A percentile compares a stretch with the other conserved stretches of the same genome.
phyloP scores from a whole-genome alignment of 2,113 vertebrate species.

The Acanthochromis polyacanthus region DNA sequence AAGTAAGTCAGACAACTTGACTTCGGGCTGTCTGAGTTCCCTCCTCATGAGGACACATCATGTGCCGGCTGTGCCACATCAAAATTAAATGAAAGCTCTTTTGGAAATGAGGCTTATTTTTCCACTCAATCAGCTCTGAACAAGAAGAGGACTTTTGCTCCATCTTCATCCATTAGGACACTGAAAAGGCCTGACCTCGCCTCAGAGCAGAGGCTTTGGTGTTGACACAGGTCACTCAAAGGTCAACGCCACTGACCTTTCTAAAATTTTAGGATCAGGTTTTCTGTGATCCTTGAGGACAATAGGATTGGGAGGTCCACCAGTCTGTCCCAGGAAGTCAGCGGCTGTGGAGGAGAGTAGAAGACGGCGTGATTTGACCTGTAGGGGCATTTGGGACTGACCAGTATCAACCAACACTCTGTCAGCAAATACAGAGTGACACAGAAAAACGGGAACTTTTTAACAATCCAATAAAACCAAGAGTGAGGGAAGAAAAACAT shows the following conservation, averaged over 20 bases:
- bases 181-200: slow-evolving; percentile 62
- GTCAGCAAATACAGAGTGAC: too few relatives aligned
- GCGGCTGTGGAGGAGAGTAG: slow-evolving; percentile 11
- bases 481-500: too few relatives aligned
- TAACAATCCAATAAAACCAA: too few relatives aligned
- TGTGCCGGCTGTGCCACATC: slow-evolving; percentile 55
- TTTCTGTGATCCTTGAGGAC: slow-evolving; percentile 58
- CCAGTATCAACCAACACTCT: neutral
- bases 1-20: slow-evolving; percentile 48
- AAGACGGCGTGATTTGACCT: slow-evolving; percentile 4
- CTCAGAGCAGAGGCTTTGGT: slow-evolving; percentile 68
- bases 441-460: too few relatives aligned
- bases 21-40: slow-evolving; percentile 42
- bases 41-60: neutral
- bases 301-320: slow-evolving; percentile 39
- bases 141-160: slow-evolving; percentile 65
- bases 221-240: slow-evolving; percentile 70
- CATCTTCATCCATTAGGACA: slow-evolving; percentile 45
- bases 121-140: slow-evolving; percentile 51
- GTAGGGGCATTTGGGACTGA: slow-evolving; percentile 10
- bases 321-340: slow-evolving; percentile 13
- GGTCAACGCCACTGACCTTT: slow-evolving; percentile 67
- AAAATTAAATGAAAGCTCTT: slow-evolving; percentile 50
- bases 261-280: slow-evolving; percentile 35
- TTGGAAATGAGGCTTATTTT: slow-evolving; percentile 59